Evolutionary conservation across 2,113 vertebrate genomes (phyloP).

Genomic region (Brachyhypopomus occidentalis): DNA sequence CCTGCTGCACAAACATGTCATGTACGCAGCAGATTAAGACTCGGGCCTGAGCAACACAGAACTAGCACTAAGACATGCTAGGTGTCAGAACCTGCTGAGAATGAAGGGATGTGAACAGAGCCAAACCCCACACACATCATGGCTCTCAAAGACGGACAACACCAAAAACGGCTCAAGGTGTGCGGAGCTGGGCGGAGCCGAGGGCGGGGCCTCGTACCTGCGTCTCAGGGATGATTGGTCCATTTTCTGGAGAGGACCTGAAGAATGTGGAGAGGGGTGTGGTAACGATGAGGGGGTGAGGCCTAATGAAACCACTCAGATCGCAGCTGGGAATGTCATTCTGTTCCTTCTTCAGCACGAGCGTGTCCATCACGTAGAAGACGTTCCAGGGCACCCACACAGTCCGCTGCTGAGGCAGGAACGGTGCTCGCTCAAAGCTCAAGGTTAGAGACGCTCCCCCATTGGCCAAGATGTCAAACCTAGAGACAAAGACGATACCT

Average conservation of each 20-base stretch:
- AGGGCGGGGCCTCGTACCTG: constrained; percentile 76
- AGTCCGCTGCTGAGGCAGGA: constrained; percentile 92
- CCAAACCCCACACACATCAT: too few species aligned
- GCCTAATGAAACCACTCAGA: constrained; percentile 92
- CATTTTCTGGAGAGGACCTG: constrained; percentile 86
- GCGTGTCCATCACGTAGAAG: constrained; percentile 97
- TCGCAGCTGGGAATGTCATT: constrained; percentile 98
- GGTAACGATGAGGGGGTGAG: constrained; percentile 89
- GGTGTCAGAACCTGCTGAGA: background rate
- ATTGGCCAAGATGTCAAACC: constrained; percentile 95
- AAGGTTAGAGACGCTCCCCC: constrained; percentile 93
- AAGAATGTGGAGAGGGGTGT: constrained; percentile 93
- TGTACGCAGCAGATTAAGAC: background rate
- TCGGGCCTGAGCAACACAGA: background rate
- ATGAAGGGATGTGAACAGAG: too few species aligned
- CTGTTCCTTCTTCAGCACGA: constrained; percentile 98
- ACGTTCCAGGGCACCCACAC: constrained; percentile 98
- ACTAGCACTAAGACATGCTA: background rate
- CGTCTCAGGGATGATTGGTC: constrained; percentile 93
- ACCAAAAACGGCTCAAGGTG: too few species aligned
- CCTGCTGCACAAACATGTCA: background rate
- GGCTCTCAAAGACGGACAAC: too few species aligned
- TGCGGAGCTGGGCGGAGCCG: background rate
- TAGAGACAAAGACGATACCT: constrained; percentile 51
- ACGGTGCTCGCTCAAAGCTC: constrained; percentile 91